Conservation (phyloP, 1,140 invertebrate species). For the Drosophila parvula region DNA sequence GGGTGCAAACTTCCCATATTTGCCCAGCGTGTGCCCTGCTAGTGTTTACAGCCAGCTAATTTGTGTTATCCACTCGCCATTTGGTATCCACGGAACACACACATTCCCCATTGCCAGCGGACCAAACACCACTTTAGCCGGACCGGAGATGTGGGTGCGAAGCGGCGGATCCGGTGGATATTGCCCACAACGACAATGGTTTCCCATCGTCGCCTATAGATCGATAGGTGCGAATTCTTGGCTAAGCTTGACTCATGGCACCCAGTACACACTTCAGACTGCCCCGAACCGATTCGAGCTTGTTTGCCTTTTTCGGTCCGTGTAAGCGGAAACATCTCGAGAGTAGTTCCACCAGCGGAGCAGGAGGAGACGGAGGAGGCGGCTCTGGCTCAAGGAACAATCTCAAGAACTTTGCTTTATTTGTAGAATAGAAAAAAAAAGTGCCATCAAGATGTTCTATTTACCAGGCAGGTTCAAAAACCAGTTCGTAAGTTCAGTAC, state of each 20-base stretch:
- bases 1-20: conserved; percentile 68
- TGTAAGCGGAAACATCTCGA: conserved; percentile 26
- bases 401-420: conserved; percentile 16
- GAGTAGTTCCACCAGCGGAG: neutral
- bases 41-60: conserved; percentile 61
- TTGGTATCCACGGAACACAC: neutral
- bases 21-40: conserved; percentile 56
- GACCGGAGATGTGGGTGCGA: conserved; percentile 15
- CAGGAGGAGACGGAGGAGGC: neutral
- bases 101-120: neutral
- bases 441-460: neutral
- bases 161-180: neutral
- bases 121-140: conserved; percentile 20
- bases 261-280: conserved; percentile 10
- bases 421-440: neutral
- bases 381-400: conserved; percentile 9
- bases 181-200: neutral
- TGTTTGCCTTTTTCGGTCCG: conserved; percentile 15
- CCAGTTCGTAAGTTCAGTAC: neutral
- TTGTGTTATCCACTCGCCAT: conserved; percentile 41
- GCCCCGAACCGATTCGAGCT: neutral
- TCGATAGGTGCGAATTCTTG: conserved; percentile 8
- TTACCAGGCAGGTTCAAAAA: neutral
- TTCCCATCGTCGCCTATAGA: neutral
- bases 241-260: neutral